Evolutionary conservation across 2,888 invertebrate genomes (phyloP), one percentile per base, ranked within the genome.

Genomic region (Drosophila mimetica): DNA sequence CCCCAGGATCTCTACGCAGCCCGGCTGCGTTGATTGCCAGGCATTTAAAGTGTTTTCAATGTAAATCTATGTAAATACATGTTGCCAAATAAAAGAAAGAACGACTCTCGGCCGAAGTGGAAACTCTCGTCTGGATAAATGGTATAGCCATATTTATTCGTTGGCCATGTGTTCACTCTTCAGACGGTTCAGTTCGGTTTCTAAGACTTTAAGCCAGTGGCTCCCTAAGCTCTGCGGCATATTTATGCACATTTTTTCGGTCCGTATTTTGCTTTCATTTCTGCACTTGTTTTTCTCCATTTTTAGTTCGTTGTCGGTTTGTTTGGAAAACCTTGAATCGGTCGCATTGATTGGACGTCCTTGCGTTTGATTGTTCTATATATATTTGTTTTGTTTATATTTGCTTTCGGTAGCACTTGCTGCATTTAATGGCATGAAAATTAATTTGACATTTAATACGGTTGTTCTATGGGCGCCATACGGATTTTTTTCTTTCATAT

Each of bases 341-440:
- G 42, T 58, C 20, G 25, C 61, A 71, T 80, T 80, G 64, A 80
- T 77, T 74, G 74, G 59, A 28, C 34, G 53, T 64, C 42, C 47
- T 71, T 63, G 39, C 46, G 28, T 54, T 75, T 75, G 78, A 63
- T 71, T 76, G 51, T 51, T 55, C 47, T 54, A 46, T 34, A 32
- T 53, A 44, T 39, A 39, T 57, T 59, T 59, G 44, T 46, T 55
- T 52, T 16, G 32, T 41, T 34, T 41, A 25, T 48, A 30, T 46
- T 41, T 60, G 44, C 34, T 28, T 32, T 41, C 1, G 22, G n/a
- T 44, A n/a, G 34, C 30, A 47, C 28, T 50, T 53, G 50, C 86
- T 86, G 82, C 87, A 76, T 69, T 85, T 82, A 86, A 87, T 85
- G 67, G 87, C 79, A 66, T 64, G 41, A 52, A 73, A 86, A 81